Evolutionary conservation across 2,113 vertebrate genomes (phyloP), one percentile per base, ranked within the genome.

Genomic region (Microtus pennsylvanicus): DNA sequence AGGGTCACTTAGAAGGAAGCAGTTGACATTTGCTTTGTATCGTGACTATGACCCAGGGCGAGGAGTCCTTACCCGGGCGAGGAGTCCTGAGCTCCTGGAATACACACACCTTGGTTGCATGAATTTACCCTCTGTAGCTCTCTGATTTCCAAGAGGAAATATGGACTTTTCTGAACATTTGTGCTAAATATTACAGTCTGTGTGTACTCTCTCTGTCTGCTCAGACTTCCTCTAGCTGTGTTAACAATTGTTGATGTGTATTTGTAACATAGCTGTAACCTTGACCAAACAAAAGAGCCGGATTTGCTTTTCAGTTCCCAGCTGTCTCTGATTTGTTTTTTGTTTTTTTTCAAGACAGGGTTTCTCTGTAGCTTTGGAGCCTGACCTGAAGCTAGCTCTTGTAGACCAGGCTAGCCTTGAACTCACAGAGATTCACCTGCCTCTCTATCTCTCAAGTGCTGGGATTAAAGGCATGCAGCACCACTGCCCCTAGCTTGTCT

Each of bases 121-220:
- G 74, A 35, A 35, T 93, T 35, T 65, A 75, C 55, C 35, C n/a
- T 67, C 52, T 38, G 70, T 55, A 87, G 55, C 55, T 42, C 58
- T 87, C 35, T 89, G 47, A 91, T 28, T 94, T 85, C 67, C 38
- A 75, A 28, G 26, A 72, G 85, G 89, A 96, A 80, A 72, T 90
- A 33, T 11, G 33, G 21, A 38, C 24, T 72, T n/a, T 61, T 95
- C 67, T 89, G 16, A 77, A 33, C 61, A 13, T 35, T 74, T 89
- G 50, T 21, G 17, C 3, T 77, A 90, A 83, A 65, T 22, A 93
- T 81, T 85, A 17, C 78, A 3, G 77, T 55, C 45, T 63, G 61
- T 88, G n/a, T 7, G 22, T 52, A 74, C 81, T 65, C 33, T 28
- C 17, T 38, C 55, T 38, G 80, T 26, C 80, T 58, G 10, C 19